phyloP scores from a whole-genome alignment of 2,113 vertebrate species.

The Sinocyclocheilus grahami region DNA sequence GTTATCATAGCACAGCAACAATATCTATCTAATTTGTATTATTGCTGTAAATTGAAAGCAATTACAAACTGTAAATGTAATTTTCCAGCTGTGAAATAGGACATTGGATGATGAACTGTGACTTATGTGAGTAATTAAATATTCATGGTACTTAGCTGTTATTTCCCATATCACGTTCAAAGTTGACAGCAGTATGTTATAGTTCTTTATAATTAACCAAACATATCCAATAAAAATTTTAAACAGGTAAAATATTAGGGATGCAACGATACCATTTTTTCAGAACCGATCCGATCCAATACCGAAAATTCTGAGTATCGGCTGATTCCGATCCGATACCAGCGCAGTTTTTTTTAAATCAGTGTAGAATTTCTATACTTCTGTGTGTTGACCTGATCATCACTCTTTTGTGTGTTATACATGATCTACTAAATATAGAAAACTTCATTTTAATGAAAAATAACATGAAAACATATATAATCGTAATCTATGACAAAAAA shows the following conservation, averaged over 20 bases:
- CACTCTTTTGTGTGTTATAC: too few relatives aligned
- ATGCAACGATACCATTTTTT: too few relatives aligned
- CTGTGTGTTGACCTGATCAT: too few relatives aligned
- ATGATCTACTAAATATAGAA: too few relatives aligned
- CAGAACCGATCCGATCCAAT: too few relatives aligned
- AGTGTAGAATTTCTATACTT: too few relatives aligned
- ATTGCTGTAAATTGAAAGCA: constrained; percentile 37
- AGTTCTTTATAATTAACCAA: constrained; percentile 36
- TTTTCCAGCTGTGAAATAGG: constrained; percentile 22
- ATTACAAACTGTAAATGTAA: constrained; percentile 34
- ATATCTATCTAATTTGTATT: constrained; percentile 33
- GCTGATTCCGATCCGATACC: too few relatives aligned
- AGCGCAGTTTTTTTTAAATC: too few relatives aligned
- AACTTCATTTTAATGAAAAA: too few relatives aligned
- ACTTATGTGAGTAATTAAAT: constrained; percentile 30
- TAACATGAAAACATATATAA: too few relatives aligned
- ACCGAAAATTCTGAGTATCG: too few relatives aligned
- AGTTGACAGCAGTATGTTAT: constrained; percentile 25
- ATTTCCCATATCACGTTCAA: constrained; percentile 33
- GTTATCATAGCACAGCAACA: constrained; percentile 12
- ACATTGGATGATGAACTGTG: constrained; percentile 37
- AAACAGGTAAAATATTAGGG: not conserved
- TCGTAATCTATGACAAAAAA: too few relatives aligned
- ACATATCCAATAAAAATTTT: constrained; percentile 11
- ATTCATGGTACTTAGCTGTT: constrained; percentile 39